Evolutionary conservation across 2,888 invertebrate genomes (phyloP), one percentile per base, ranked within the genome.

Genomic region (Nomada flava): DNA sequence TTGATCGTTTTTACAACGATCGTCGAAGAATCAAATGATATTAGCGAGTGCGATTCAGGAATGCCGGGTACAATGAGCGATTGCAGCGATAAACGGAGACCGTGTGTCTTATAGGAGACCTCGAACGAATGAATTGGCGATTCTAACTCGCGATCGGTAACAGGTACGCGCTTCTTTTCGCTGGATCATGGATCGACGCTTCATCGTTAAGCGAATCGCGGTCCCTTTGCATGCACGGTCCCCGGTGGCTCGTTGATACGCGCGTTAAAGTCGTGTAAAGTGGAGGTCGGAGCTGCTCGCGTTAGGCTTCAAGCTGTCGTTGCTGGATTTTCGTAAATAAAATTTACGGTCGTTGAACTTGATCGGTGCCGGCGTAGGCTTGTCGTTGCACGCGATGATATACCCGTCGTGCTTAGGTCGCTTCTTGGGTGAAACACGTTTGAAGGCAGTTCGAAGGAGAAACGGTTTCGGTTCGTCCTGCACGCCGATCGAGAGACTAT

Each of bases 321-420:
- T 62, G 57, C 53, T 60, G 76, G 78, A 76, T 87, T 87, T 87
- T 90, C 87, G 87, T 89, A 89, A 90, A 90, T 89, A 90, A 90
- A 90, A 89, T 90, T 86, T 83, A 83, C 79, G 86, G 90, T 87
- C 89, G 81, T 86, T 90, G 90, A 90, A 88, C 90, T 80, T 69
- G 53, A 72, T 77, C 68, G 65, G 50, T 13, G 42, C 23, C 42
- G 10, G 59, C 74, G 71, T 67, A 13, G 20, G 36, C 4, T 18
- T 64, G 72, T 59, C 62, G 79, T 65, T 76, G 70, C 73, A 77
- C 75, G 77, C 79, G 85, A 79, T 67, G 80, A 78, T 57, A 76
- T 77, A n/a, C n/a, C 79, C 69, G 59, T 36, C 71, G 74, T 72
- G 68, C 80, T 85, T 81, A 55, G 72, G 87, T 83, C 87, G 79